Conservation (phyloP, 2,113 vertebrate species). For the Mirounga angustirostris region DNA sequence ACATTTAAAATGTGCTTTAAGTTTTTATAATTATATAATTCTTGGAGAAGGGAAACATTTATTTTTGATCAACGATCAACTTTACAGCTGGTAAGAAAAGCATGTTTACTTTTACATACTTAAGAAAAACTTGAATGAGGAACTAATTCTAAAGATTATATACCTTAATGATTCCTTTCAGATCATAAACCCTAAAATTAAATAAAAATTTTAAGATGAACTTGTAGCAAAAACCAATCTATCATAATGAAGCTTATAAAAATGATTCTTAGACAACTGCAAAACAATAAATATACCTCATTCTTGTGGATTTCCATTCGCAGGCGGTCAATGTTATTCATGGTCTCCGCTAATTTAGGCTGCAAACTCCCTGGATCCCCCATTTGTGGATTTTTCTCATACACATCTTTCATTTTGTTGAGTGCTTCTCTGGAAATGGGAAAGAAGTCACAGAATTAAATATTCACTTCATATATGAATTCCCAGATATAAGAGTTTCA, state of each 20-base stretch:
- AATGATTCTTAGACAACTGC: conserved; percentile 57
- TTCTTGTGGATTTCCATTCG: conserved; percentile 98
- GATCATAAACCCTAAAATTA: conserved; percentile 46
- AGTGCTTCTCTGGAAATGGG: conserved; percentile 93
- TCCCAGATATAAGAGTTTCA: conserved; percentile 26
- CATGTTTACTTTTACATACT: conserved; percentile 48
- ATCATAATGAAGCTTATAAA: conserved; percentile 42
- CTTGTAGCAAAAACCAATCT: conserved; percentile 60
- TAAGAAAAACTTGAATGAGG: not conserved
- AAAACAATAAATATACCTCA: conserved; percentile 90
- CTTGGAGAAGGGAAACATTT: conserved; percentile 36
- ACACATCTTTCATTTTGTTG: conserved; percentile 99
- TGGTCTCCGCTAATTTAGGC: conserved; percentile 97
- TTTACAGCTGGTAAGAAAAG: conserved; percentile 26
- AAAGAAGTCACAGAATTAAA: conserved; percentile 50
- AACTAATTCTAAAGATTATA: conserved; percentile 45
- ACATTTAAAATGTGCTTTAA: conserved; percentile 63
- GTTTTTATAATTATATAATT: conserved; percentile 47
- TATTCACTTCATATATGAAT: conserved; percentile 12
- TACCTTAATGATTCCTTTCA: not conserved
- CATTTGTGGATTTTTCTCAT: conserved; percentile 99
- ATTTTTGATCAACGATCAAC: conserved; percentile 54
- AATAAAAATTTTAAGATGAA: conserved; percentile 39
- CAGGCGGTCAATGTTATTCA: conserved; percentile 97
- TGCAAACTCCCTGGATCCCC: conserved; percentile 97